phyloP scores from a whole-genome alignment of 2,888 invertebrate species.

The Gibbula magus region DNA sequence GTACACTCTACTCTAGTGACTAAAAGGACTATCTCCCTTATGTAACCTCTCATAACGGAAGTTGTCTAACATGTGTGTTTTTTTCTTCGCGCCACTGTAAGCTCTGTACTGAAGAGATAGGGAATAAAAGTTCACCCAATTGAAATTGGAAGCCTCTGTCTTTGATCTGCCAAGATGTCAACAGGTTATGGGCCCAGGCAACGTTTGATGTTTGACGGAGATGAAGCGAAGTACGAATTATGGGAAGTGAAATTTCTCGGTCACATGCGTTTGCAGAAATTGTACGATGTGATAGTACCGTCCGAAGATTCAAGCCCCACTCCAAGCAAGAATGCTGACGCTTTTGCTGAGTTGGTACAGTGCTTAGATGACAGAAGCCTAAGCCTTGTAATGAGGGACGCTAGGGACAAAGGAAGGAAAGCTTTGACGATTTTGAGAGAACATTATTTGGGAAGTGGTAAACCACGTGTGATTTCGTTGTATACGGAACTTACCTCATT shows the following conservation, averaged over 20 bases:
- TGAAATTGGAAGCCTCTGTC: too few species aligned
- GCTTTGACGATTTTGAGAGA: conserved; percentile 38
- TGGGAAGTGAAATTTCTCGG: conserved; percentile 28
- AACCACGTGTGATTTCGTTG: conserved; percentile 34
- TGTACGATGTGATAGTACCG: conserved; percentile 8
- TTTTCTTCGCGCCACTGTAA: too few species aligned
- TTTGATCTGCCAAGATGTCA: too few species aligned
- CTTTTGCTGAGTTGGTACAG: conserved; percentile 41
- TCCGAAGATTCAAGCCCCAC: background rate
- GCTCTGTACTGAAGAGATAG: too few species aligned
- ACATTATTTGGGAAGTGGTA: conserved; percentile 32
- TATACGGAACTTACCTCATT: conserved; percentile 34
- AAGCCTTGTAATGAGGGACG: conserved; percentile 35
- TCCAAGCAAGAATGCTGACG: conserved; percentile 34
- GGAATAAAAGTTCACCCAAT: too few species aligned
- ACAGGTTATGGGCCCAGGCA: conserved; percentile 33
- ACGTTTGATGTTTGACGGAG: conserved; percentile 22
- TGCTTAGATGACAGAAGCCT: too few species aligned
- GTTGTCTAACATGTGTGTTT: too few species aligned
- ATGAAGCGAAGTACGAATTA: conserved; percentile 11
- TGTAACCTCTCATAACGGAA: too few species aligned
- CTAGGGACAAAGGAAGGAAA: conserved; percentile 39
- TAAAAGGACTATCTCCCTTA: too few species aligned
- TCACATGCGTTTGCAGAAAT: conserved; percentile 30
- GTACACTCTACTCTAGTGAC: too few species aligned